These are phyloP conservation scores for Drosophila nebulosa DNA, from an alignment of 1,140 invertebrate species.

Conservation along the genomic window DNA sequence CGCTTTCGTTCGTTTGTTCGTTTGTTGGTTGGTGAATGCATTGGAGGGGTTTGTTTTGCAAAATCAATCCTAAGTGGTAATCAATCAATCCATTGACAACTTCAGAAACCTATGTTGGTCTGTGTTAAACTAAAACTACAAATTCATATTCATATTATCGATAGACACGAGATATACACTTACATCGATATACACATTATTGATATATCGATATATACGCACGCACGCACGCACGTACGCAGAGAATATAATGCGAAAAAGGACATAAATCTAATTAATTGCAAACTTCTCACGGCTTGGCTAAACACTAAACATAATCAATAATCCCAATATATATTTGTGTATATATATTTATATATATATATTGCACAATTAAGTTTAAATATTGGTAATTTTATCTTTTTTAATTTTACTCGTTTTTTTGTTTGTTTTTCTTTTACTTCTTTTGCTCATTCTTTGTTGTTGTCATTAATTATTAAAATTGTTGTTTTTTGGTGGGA, in stretches of 20 bases:
- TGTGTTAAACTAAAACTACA: conserved; percentile 53
- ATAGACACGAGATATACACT: too few species aligned
- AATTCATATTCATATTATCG: not conserved
- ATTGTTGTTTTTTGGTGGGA: conserved; percentile 69
- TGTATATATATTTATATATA: not conserved
- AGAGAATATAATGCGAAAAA: not conserved
- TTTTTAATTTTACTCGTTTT: conserved; percentile 22
- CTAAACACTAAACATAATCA: conserved; percentile 27
- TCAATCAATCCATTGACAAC: conserved; percentile 47
- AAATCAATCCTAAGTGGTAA: conserved; percentile 37
- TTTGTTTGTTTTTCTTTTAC: too few species aligned
- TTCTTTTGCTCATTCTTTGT: not conserved
- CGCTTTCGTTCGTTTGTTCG: not conserved
- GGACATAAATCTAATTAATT: conserved; percentile 14
- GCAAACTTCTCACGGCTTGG: conserved; percentile 17
- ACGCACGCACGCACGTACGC: not conserved
- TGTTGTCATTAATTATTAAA: conserved; percentile 40
- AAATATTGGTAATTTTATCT: not conserved
- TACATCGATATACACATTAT: not conserved
- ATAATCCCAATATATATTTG: not conserved
- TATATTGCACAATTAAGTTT: conserved; percentile 12
- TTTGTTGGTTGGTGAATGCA: not conserved
- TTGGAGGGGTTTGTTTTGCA: conserved; percentile 11
- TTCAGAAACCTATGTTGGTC: conserved; percentile 66
- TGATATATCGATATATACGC: not conserved